Evolutionary conservation across 2,888 invertebrate species (phyloP).

Genomic region (Hipparchia sbordonii): DNA sequence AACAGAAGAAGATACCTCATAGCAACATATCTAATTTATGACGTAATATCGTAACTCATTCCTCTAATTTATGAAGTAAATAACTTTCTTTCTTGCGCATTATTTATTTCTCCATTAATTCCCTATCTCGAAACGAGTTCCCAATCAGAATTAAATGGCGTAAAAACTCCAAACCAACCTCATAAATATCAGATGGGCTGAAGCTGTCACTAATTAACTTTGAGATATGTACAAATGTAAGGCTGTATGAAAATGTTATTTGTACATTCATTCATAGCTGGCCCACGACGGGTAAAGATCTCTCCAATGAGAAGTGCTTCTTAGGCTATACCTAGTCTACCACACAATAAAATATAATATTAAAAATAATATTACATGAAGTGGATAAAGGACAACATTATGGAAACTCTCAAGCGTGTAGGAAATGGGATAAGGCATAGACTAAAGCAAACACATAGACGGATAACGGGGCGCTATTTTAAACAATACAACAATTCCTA

Average conservation of each 20-base stretch:
- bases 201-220: constrained; percentile 11
- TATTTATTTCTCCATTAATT: constrained; percentile 19
- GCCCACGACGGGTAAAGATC: no score
- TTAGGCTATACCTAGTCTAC: no score
- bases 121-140: constrained; percentile 11
- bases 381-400: no score
- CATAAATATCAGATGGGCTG: constrained; percentile 6
- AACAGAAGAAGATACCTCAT: not conserved
- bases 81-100: constrained; percentile 10
- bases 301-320: no score
- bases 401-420: no score
- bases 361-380: no score
- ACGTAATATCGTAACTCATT: constrained; percentile 2
- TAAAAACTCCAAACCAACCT: constrained; percentile 4
- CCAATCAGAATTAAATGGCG: constrained; percentile 15
- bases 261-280: no score
- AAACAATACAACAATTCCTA: no score
- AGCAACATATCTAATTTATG: not conserved
- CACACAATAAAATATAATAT: no score
- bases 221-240: constrained; percentile 4
- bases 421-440: not conserved
- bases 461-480: not conserved
- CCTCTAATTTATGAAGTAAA: constrained; percentile 6
- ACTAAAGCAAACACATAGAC: not conserved
- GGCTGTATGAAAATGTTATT: constrained; percentile 14